A percentile compares a stretch with the other conserved stretches of the same genome.
phyloP scores from a whole-genome alignment of 2,888 invertebrate genomes.

The Ectemnius lituratus region DNA sequence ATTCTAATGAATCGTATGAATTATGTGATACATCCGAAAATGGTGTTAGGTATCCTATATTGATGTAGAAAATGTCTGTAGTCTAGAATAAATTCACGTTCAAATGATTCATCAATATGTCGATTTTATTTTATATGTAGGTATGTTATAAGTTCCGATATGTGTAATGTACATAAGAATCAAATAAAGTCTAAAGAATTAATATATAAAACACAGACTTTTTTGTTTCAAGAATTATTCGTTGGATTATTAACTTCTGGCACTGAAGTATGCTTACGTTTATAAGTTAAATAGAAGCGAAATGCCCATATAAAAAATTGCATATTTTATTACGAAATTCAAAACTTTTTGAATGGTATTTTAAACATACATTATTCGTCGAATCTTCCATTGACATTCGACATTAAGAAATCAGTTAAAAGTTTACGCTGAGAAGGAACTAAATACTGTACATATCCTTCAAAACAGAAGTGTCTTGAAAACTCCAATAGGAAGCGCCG shows the following conservation, averaged over 20 bases:
- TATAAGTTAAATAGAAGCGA: not conserved
- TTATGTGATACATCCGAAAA: slow-evolving; percentile 16
- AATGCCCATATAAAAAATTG: slow-evolving; percentile 41
- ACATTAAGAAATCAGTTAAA: slow-evolving; percentile 75
- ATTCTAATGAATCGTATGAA: slow-evolving; percentile 4
- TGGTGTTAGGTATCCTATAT: slow-evolving; percentile 35
- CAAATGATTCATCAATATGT: slow-evolving; percentile 22
- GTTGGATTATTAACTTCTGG: not conserved
- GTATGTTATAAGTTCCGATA: slow-evolving; percentile 37
- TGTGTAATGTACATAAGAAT: slow-evolving; percentile 47
- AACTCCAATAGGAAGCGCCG: slow-evolving; percentile 83
- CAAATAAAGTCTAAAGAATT: slow-evolving; percentile 44
- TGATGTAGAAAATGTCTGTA: slow-evolving; percentile 42
- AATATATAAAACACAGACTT: slow-evolving; percentile 20
- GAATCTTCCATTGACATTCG: slow-evolving; percentile 64
- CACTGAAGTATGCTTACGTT: not conserved
- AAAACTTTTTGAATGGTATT: slow-evolving; percentile 41
- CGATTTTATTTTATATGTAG: slow-evolving; percentile 50
- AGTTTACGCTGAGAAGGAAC: slow-evolving; percentile 80
- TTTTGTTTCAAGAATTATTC: not conserved
- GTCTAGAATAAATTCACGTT: slow-evolving; percentile 27
- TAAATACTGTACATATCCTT: slow-evolving; percentile 81
- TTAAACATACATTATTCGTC: slow-evolving; percentile 50
- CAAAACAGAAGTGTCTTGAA: slow-evolving; percentile 82
- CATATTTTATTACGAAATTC: slow-evolving; percentile 64